phyloP scores from a whole-genome alignment of 2,888 invertebrate species.

The Trachelus tabidus region DNA sequence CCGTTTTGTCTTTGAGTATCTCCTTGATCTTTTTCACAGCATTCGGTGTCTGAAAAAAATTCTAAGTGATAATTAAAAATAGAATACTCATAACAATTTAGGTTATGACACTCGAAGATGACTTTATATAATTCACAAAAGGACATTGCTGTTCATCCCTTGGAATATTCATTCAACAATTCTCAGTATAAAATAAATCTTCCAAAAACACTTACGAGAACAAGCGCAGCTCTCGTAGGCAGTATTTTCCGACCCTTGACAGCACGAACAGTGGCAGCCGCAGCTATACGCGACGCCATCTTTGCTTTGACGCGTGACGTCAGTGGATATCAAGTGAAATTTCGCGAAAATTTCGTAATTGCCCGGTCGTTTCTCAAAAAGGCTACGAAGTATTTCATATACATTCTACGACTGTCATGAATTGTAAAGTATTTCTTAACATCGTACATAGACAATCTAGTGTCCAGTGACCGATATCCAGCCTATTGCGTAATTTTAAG shows the following conservation, averaged over 20 bases:
- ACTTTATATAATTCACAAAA: not conserved
- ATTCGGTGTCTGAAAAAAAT: constrained; percentile 76
- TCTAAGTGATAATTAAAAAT: not conserved
- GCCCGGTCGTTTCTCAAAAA: constrained; percentile 22
- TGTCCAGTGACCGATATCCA: not conserved
- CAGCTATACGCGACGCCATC: constrained; percentile 84
- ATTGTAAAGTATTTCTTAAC: not conserved
- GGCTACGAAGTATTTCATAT: not conserved
- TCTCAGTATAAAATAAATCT: not conserved
- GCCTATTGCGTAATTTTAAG: not conserved
- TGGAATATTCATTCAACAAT: not conserved
- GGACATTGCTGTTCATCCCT: not conserved
- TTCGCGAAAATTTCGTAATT: constrained; percentile 17
- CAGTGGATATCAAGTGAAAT: constrained; percentile 18
- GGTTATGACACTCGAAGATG: not conserved
- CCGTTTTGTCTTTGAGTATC: constrained; percentile 80
- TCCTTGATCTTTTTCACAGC: constrained; percentile 88
- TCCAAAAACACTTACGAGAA: constrained; percentile 69
- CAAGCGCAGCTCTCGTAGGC: constrained; percentile 87
- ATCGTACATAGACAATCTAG: not conserved
- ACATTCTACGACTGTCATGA: not conserved
- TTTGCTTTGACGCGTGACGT: constrained; percentile 45
- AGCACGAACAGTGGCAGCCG: constrained; percentile 90
- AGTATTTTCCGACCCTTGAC: constrained; percentile 82
- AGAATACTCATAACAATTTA: not conserved